Percentiles rank a stretch among this genome's conserved stretches.
phyloP scores from a whole-genome alignment of 2,113 vertebrate species.

The Centropus bengalensis region DNA sequence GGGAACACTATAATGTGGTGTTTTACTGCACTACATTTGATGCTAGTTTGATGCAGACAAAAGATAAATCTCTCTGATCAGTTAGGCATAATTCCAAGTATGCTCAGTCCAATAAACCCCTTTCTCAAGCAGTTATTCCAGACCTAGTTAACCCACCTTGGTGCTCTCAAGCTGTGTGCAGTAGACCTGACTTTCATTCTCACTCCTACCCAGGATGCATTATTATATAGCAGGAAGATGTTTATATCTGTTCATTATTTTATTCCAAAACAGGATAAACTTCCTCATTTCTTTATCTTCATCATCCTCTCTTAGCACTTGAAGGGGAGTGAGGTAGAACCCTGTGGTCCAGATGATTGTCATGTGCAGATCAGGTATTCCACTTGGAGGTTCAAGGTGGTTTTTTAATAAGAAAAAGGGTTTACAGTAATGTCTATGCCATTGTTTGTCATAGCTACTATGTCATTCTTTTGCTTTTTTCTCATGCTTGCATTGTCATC shows the following conservation, averaged over 20 bases:
- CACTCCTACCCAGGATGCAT: too few relatives aligned
- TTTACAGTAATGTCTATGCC: background rate
- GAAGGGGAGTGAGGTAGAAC: background rate
- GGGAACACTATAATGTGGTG: background rate
- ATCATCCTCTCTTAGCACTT: fast-evolving
- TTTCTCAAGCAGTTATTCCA: background rate
- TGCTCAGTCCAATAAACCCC: background rate
- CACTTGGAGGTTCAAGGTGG: too few relatives aligned
- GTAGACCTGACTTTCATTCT: background rate
- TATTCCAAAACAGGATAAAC: background rate
- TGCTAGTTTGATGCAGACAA: background rate
- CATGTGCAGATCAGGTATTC: background rate
- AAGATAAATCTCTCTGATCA: background rate
- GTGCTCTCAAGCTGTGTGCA: background rate
- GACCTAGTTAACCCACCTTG: fast-evolving
- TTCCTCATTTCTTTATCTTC: background rate
- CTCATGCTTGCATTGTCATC: background rate
- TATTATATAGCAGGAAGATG: background rate
- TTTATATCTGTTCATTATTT: background rate
- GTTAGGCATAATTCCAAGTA: background rate
- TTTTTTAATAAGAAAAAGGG: background rate
- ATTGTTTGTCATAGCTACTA: background rate
- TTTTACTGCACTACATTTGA: fast-evolving
- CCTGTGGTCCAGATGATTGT: fast-evolving
- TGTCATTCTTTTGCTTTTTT: background rate